Evolutionary conservation across 2,888 invertebrate species (phyloP), one percentile per base, ranked within the genome.

Genomic region (Anthoptus insignis): DNA sequence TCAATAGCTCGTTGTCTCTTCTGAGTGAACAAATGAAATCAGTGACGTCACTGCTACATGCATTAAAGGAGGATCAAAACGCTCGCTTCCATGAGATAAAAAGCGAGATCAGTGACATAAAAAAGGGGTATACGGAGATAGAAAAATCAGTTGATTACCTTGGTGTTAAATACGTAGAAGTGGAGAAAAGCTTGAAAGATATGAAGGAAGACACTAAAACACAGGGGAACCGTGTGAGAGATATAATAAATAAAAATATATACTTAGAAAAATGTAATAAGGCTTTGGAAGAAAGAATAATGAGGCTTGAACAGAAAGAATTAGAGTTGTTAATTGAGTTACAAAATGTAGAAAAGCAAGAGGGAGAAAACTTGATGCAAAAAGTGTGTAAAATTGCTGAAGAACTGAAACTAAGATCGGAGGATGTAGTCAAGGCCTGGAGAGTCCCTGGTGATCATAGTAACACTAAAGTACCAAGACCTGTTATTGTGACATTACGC

Each of bases 221-320:
- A 8, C 39, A 39, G 2, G 39, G 16, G 16, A 39, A 39, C 16
- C 39, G 39, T 5, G 39, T 27, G 27, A 57, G 29, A 45, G 57
- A 57, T 11, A 1, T 58, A 11, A 49, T 49, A 3, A 1, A 58
- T 24, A 58, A 32, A 49, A 49, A 34, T 7, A 6, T 58, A 22
- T 58, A 58, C 24, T 8, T 58, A 0, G 58, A 58, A 19, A 58
- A 58, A 24, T 34, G 24, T 6, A 58, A 49, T 47, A 58, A 32
- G 7, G 49, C 58, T 9, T 8, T 58, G 11, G 58, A 58, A 34
- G 58, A 58, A 14, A 47, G 59, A 50, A 11, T 63, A 13, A 22
- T 63, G 37, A 56, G 37, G 19, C 6, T 64, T 6, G 64, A 65
- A 39, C 29, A 59, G 13, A 65, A 54, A 29, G 65, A 65, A 27